Evolutionary conservation across 1,140 invertebrate genomes (phyloP), one percentile per base, ranked within the genome.

Genomic region (Bicyclus anynana): DNA sequence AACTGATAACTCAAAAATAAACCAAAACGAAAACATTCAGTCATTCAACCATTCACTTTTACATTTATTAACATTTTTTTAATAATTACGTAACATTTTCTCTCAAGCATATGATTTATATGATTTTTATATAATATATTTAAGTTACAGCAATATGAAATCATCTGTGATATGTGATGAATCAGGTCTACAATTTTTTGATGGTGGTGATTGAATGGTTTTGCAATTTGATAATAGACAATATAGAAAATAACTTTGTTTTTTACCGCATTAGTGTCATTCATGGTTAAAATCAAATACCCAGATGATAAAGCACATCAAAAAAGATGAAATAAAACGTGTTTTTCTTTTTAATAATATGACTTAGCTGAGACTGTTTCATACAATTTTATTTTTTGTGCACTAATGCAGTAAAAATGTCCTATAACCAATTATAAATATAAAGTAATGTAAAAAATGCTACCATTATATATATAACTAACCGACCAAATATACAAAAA

Each of bases 131-230:
- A 17, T 40, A 18, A 17, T 40, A 2, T 18, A 40, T 47, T 14
- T 27, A 17, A 20, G 18, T 47, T 47, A 47, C 42, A 44, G 17
- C 17, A 47, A 27, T 16, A 47, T 21, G 44, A n/a, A 47, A 47
- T 47, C 44, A 27, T 47, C 23, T 47, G 44, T 47, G 44, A 47
- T 47, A 47, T 47, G 44, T 47, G 44, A 47, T 47, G 44, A 47
- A 47, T 47, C 44, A 47, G 23, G 44, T 47, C 44, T 47, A 47
- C 20, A 47, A n/a, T n/a, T 21, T 20, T 44, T 12, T 44, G 40
- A 44, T 47, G 23, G 10, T 47, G 21, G 14, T 47, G 44, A 20
- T 47, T 47, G 44, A 47, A 27, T 26, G 44, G 13, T 26, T 47
- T 47, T 13, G 14, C 16, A 23, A 47, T 46, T 46, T 27, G 14